Percentiles rank a stretch among this genome's conserved stretches.
These are phyloP conservation scores for Monopis laevigella DNA, from an alignment of 2,888 invertebrate species.

Conservation along the genomic window DNA sequence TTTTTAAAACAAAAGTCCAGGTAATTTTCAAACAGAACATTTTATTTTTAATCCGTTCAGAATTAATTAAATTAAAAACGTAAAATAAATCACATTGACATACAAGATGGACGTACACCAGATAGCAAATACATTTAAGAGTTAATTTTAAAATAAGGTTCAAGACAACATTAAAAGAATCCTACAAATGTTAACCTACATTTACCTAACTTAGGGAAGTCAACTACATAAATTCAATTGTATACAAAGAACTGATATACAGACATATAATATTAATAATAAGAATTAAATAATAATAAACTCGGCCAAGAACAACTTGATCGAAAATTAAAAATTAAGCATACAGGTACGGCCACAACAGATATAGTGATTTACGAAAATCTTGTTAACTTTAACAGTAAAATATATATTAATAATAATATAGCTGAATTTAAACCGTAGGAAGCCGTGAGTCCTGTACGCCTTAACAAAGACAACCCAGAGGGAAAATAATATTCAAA, in stretches of 20 bases:
- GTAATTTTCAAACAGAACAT: conserved; percentile 63
- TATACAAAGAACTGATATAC: conserved; percentile 63
- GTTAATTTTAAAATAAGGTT: conserved; percentile 51
- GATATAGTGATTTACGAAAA: no score
- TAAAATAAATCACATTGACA: conserved; percentile 60
- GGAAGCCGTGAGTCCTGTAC: background rate
- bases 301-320: conserved; percentile 27
- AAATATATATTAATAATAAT: no score
- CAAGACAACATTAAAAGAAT: conserved; percentile 32
- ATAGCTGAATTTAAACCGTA: background rate
- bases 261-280: conserved; percentile 51
- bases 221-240: conserved; percentile 50
- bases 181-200: conserved; percentile 26
- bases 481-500: conserved; percentile 48
- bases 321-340: background rate
- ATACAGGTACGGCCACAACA: background rate
- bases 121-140: conserved; percentile 58
- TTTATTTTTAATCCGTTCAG: conserved; percentile 66
- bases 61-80: conserved; percentile 34
- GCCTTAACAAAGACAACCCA: conserved; percentile 10
- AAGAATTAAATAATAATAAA: conserved; percentile 32
- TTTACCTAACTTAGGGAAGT: conserved; percentile 49
- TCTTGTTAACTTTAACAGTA: no score
- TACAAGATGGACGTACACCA: conserved; percentile 66
- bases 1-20: conserved; percentile 41